Base-by-base conservation (phyloP, 1,140 invertebrate genomes). In the Reticulitermes speratus region DNA sequence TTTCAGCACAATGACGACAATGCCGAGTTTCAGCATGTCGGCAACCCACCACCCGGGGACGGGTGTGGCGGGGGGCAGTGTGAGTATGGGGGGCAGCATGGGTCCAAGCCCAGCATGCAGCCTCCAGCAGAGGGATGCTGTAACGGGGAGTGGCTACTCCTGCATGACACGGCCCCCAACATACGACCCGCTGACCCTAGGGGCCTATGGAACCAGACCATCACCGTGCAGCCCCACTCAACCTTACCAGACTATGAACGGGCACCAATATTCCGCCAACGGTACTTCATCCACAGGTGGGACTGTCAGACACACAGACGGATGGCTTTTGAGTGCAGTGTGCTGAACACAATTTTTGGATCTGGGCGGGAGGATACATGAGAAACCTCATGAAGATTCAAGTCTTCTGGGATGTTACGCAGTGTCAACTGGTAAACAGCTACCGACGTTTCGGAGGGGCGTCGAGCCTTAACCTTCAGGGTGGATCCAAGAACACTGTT, bases 111-210 rank as follows among this genome's bases (percentile, higher is more conserved):
- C 93, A 0, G 92, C 93, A 2, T 94, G 95, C 90, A 75, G 65
- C n/a, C 91, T 96, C 30, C 95, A 96, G 89, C 94, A 95, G 89
- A 91, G 94, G 21, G 94, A 95, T 88, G 83, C 90, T 21, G 75
- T 81, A 16, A n/a, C 44, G 38, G 84, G 38, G 88, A 82, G 90
- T 30, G 91, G 91, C 25, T 95, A 95, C 87, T 92, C 93, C 52
- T 96, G 95, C 90, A 95, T 95, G 89, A 91, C 92, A 59, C 89
- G 93, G 82, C 90, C 92, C 3, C 91, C 93, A 21, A 91, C 91
- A 55, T 94, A 96, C 90, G 95, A 96, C 88, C 93, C 94, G 6
- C 90, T 96, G 30, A 93, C 94, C 87, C 92, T 96, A 30, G 91
- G 88, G 8, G 92, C 93, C 83, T 94, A 94, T 89, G 91, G 91